Evolutionary conservation across 2,113 vertebrate species (phyloP), one percentile per base, ranked within the genome.

Genomic region (Corvus cornix): DNA sequence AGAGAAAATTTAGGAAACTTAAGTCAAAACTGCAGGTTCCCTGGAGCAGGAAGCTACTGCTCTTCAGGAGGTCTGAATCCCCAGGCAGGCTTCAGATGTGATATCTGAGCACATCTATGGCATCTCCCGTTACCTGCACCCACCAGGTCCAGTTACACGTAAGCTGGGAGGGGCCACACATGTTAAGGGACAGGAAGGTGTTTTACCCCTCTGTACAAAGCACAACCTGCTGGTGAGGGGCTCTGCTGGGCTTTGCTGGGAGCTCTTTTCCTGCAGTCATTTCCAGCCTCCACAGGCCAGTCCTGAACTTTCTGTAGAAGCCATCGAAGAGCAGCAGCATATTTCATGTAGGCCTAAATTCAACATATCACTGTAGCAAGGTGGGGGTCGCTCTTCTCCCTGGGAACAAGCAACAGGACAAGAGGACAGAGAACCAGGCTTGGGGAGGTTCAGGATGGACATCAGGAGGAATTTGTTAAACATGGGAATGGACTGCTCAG

Each of bases 401-500:
- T 30, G 48, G 14, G 22, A 60, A 31, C 28, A 39, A 60, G 23
- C 0, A 1, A 39, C 46, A 67, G 55, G n/a, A 75, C 0, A 2
- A 76, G 48, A 41, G 55, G 20, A 75, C n/a, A 48, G 33, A 43
- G 60, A 5, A 33, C 46, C 53, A 26, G 24, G n/a, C n/a, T 31
- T 68, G 31, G 51, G 31, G 18, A 64, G 27, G 10, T 26, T 35
- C 30, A 75, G 62, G 39, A 5, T 75, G 48, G 41, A 16, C 55
- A 83, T 19, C 11, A 73, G 14, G 26, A 20, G 30, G n/a, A 22
- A 35, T 48, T 39, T 62, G 41, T 55, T 49, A 83, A 48, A 69
- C 48, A 7, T 22, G 6, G 77, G 24, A 53, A 69, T 6, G n/a
- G 30, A 4, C 17, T 76, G 55, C n/a, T 46, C 70, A 41, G 10